Conservation (phyloP, 2,797 vertebrate species). For the Diplodus sargus region DNA sequence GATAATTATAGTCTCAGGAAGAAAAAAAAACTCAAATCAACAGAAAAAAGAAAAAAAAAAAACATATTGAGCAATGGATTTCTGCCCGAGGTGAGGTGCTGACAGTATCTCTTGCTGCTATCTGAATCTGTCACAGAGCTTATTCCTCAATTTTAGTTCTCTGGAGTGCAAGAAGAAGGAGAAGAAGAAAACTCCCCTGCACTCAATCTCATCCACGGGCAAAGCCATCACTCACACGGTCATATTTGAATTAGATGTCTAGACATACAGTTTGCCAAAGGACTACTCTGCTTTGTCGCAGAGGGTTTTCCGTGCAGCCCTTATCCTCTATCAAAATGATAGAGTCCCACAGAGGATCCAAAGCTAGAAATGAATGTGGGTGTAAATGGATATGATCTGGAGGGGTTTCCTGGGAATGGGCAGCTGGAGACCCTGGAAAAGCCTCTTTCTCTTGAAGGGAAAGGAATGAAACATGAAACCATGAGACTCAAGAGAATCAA, state of each 20-base stretch:
- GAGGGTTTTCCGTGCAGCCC: slow-evolving; percentile 58
- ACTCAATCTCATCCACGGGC: slow-evolving; percentile 71
- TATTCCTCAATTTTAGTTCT: slow-evolving; percentile 70
- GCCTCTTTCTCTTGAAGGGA: slow-evolving; percentile 3
- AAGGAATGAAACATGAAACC: background rate
- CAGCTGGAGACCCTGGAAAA: slow-evolving; percentile 25
- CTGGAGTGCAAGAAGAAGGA: slow-evolving; percentile 55
- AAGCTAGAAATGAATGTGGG: slow-evolving; percentile 45
- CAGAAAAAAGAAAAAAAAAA: slow-evolving; percentile 21
- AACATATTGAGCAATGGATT: slow-evolving; percentile 60
- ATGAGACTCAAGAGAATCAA: slow-evolving; percentile 20
- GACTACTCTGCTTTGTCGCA: slow-evolving; percentile 64
- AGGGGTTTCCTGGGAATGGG: slow-evolving; percentile 54
- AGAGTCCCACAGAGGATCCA: slow-evolving; percentile 53
- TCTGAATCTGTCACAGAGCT: slow-evolving; percentile 74
- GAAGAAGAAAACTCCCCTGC: slow-evolving; percentile 32
- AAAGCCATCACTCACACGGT: slow-evolving; percentile 77
- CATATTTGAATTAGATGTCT: slow-evolving; percentile 82
- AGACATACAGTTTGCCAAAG: slow-evolving; percentile 78
- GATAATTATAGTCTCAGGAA: slow-evolving; percentile 54
- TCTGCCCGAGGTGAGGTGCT: slow-evolving; percentile 45
- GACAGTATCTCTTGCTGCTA: slow-evolving; percentile 66
- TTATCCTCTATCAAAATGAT: slow-evolving; percentile 73
- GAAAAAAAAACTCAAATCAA: slow-evolving; percentile 37
- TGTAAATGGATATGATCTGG: slow-evolving; percentile 61